phyloP scores from a whole-genome alignment of 2,113 vertebrate species.

The Leptobrachium leishanense region DNA sequence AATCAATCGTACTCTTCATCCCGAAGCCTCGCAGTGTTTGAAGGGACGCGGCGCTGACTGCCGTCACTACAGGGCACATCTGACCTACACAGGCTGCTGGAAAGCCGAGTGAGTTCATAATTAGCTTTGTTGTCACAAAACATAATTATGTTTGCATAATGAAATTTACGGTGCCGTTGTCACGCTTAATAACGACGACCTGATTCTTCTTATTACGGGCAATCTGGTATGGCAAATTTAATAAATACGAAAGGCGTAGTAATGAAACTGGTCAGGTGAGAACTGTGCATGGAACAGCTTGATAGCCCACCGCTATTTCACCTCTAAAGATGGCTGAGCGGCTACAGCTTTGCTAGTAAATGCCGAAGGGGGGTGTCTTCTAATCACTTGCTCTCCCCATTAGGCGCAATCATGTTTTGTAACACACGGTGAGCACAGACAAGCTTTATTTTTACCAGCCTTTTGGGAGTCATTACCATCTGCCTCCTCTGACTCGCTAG shows the following conservation, averaged over 20 bases:
- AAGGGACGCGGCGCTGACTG: constrained; percentile 16
- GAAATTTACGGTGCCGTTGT: constrained; percentile 43
- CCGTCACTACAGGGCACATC: constrained; percentile 28
- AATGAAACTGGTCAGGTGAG: constrained; percentile 48
- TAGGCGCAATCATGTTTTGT: constrained; percentile 6
- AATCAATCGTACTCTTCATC: constrained; percentile 7
- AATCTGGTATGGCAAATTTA: constrained; percentile 48
- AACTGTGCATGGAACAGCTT: constrained; percentile 31
- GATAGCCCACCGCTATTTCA: neutral
- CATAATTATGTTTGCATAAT: constrained; percentile 49
- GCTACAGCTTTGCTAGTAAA: neutral
- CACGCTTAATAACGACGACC: constrained; percentile 42
- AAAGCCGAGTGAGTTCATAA: constrained; percentile 39
- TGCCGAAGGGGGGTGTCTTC: neutral
- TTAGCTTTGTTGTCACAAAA: constrained; percentile 49
- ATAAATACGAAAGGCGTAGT: constrained; percentile 38
- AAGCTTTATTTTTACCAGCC: constrained; percentile 21
- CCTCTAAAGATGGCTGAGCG: neutral
- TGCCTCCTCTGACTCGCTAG: neutral
- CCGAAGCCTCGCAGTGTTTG: constrained; percentile 5
- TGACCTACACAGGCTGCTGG: constrained; percentile 23
- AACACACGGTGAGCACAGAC: constrained; percentile 10
- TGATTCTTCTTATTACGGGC: constrained; percentile 34
- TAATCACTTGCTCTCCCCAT: constrained; percentile 8
- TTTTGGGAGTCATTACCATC: constrained; percentile 15